Evolutionary conservation across 2,888 invertebrate genomes (phyloP), one percentile per base, ranked within the genome.

Genomic region (Panzeria rudis): DNA sequence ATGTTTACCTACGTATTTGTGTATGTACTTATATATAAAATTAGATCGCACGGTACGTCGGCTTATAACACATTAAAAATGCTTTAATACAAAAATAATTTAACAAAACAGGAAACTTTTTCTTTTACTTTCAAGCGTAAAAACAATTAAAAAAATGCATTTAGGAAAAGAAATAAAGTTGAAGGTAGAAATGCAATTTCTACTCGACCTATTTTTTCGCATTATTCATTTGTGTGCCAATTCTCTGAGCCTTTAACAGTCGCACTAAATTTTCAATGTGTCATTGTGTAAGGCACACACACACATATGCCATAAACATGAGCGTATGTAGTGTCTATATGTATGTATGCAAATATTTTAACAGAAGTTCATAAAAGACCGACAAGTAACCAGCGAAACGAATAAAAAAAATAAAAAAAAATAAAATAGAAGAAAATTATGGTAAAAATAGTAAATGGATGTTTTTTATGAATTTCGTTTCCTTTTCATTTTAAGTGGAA

Each of bases 181-280:
- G 61, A 75, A 76, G 82, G 75, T 76, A 82, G 76, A 69, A 80
- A 76, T 71, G 44, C 54, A 82, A 76, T 64, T 76, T 35, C 54
- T 64, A 71, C 47, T 54, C 62, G 76, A 82, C 82, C 82, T 62
- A 64, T 82, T 47, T 81, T 29, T 59, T 32, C 7, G 11, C 13
- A 13, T 41, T 71, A 32, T 13, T 62, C 8, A n/a, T 73, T 52
- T 68, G 35, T 35, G 13, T 52, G 17, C n/a, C 35, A 17, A 54
- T 25, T 61, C 35, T 25, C 32, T 52, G 23, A 0, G 11, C 11
- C 0, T 72, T 54, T 32, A 72, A 64, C 50, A 20, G 11, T 50
- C 15, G 25, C 50, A n/a, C 56, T 76, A 56, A 35, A 73, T 52
- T 68, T 75, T 25, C 20, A 81, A 62, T 41, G 17, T 62, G 8